These are phyloP conservation scores for Trichogramma pretiosum DNA, from an alignment of 1,140 invertebrate species.

Conservation along the genomic window DNA sequence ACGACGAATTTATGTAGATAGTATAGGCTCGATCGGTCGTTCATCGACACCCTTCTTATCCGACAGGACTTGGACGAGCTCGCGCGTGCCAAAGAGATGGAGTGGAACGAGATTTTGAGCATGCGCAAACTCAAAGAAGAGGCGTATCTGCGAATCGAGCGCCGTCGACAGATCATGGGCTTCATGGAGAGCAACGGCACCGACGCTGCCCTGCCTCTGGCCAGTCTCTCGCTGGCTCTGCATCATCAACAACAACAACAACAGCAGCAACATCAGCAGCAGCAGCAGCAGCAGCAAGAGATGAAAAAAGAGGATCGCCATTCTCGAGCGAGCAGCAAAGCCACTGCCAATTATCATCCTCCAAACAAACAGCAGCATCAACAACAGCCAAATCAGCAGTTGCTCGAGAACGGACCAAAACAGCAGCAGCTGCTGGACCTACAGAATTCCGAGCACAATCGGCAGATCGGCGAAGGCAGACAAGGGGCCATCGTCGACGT, in stretches of 20 bases:
- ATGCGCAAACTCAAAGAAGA: slow-evolving; percentile 76
- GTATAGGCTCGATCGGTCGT: slow-evolving; percentile 29
- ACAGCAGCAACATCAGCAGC: background rate
- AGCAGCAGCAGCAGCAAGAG: slow-evolving; percentile 16
- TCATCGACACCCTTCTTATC: slow-evolving; percentile 35
- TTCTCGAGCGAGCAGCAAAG: slow-evolving; percentile 19
- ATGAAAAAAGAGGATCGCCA: slow-evolving; percentile 27
- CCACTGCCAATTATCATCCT: slow-evolving; percentile 8
- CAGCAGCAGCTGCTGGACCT: slow-evolving; percentile 21
- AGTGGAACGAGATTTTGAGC: slow-evolving; percentile 73
- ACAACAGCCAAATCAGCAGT: slow-evolving; percentile 14
- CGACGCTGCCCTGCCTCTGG: slow-evolving; percentile 25
- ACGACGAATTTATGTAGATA: background rate
- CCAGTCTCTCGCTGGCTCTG: slow-evolving; percentile 30
- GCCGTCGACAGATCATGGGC: slow-evolving; percentile 54
- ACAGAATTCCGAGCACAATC: slow-evolving; percentile 31
- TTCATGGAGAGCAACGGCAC: slow-evolving; percentile 35
- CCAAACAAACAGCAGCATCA: slow-evolving; percentile 17
- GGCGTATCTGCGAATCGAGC: slow-evolving; percentile 57
- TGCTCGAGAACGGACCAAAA: background rate
- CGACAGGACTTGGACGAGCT: slow-evolving; percentile 55
- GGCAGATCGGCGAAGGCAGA: slow-evolving; percentile 53
- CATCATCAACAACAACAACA: too few species aligned
- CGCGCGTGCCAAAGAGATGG: slow-evolving; percentile 66
- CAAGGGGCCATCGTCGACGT: slow-evolving; percentile 72